Percentiles rank a stretch among this genome's conserved stretches.
These are phyloP conservation scores for Mimas tiliae DNA, from an alignment of 2,888 invertebrate species.

Conservation along the genomic window DNA sequence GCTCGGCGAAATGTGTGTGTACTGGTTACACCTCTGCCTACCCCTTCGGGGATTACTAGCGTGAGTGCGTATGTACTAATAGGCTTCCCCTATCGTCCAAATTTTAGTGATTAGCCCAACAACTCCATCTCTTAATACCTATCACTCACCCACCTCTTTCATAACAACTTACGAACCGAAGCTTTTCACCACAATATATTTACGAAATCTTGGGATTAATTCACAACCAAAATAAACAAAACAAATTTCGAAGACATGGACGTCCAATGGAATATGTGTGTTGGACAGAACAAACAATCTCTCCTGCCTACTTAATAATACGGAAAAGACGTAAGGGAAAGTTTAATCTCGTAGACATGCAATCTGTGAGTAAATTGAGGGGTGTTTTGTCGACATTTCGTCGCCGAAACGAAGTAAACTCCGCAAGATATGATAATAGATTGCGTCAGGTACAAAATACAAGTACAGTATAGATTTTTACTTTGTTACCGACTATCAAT, in stretches of 20 bases:
- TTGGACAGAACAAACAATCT: slow-evolving; percentile 29
- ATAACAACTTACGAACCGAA: too few relatives aligned
- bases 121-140: too few relatives aligned
- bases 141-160: too few relatives aligned
- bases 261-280: neutral
- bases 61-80: too few relatives aligned
- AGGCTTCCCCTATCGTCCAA: too few relatives aligned
- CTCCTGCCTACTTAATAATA: slow-evolving; percentile 21
- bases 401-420: slow-evolving; percentile 18
- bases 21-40: too few relatives aligned
- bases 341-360: slow-evolving; percentile 26
- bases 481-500: neutral
- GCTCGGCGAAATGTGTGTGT: too few relatives aligned
- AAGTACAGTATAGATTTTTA: neutral
- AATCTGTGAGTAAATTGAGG: slow-evolving; percentile 28
- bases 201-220: neutral
- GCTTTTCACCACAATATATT: too few relatives aligned
- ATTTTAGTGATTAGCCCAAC: too few relatives aligned
- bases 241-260: neutral
- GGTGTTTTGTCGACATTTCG: slow-evolving; percentile 27
- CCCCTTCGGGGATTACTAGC: too few relatives aligned
- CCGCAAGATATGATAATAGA: slow-evolving; percentile 39
- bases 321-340: slow-evolving; percentile 24
- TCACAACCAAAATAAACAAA: neutral
- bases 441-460: slow-evolving; percentile 40